Evolutionary conservation across 2,113 vertebrate species (phyloP).

Genomic region (Benitochromis conjunctus): DNA sequence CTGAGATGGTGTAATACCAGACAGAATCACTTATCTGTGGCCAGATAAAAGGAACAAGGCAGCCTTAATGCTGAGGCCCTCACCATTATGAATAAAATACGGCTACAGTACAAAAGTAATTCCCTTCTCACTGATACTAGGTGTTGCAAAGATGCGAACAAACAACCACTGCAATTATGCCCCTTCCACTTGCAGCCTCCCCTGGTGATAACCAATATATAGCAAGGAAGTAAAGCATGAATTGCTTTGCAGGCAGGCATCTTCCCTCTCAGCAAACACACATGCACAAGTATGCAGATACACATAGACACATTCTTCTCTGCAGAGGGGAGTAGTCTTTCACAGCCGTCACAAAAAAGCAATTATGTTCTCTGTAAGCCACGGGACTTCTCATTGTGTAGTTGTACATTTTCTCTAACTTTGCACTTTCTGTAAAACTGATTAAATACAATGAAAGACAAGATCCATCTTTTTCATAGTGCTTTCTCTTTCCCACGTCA

Average conservation of each 20-base stretch:
- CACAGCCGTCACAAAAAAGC: neutral
- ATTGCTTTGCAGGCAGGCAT: conserved; percentile 50
- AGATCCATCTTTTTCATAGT: neutral
- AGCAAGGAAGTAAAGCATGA: conserved; percentile 13
- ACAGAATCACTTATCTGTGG: conserved; percentile 24
- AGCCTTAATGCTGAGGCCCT: conserved; percentile 22
- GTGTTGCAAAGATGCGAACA: conserved; percentile 18
- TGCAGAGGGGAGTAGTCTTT: conserved; percentile 12
- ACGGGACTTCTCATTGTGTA: neutral
- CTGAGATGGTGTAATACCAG: conserved; percentile 1
- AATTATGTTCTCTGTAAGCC: neutral
- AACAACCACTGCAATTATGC: conserved; percentile 53
- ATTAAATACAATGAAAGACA: neutral
- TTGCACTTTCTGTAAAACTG: conserved; percentile 18
- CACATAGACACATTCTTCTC: conserved; percentile 16
- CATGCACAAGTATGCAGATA: conserved; percentile 47
- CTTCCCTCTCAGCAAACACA: conserved; percentile 42
- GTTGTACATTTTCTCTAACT: conserved; percentile 33
- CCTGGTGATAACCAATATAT: conserved; percentile 26
- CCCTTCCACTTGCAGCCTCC: conserved; percentile 33
- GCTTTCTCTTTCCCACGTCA: neutral
- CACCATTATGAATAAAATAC: neutral
- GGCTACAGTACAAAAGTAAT: conserved; percentile 19
- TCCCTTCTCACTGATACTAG: neutral
- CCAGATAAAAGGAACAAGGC: neutral